Evolutionary conservation across 2,113 vertebrate genomes (phyloP), one percentile per base, ranked within the genome.

Genomic region (Xerus inauris): DNA sequence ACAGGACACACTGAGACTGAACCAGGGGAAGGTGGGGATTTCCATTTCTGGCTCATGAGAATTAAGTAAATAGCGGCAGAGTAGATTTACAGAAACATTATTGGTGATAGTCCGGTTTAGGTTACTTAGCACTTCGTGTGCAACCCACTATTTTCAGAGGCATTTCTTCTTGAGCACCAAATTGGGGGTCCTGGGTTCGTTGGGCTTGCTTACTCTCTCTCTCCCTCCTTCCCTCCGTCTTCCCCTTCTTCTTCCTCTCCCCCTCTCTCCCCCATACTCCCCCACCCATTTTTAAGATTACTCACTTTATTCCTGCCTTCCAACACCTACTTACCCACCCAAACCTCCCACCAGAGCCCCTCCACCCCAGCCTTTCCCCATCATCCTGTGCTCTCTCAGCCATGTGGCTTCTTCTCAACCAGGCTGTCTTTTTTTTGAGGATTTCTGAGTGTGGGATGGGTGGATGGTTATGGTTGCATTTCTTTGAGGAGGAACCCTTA

Each of bases 21-120:
- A 80, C 28, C 42, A 20, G 51, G 47, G 77, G 79, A 45, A 91
- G 40, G 59, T 84, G 90, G 81, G 49, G 35, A 64, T 86, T 96
- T 95, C 84, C 95, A 84, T 94, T 94, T 80, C 40, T 84, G 49
- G 14, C 51, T 97, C 11, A 0, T 89, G 76, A 95, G 81, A 97
- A 97, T 87, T 93, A 93, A 96, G 69, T 87, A 86, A 92, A 71
- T 92, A 86, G 69, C 42, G 35, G 72, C 9, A 12, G 89, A 83
- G 24, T 67, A 38, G 83, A 89, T 89, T 77, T 80, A 73, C 51
- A 95, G 87, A 90, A 95, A 87, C 54, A 75, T 89, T 91, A 38
- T 81, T 32, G 84, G 47, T 35, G 59, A 85, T n/a, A 42, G 28
- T 69, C 89, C 65, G 79, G 35, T 84, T 85, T 86, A 65, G 93